Base-by-base conservation (phyloP, 1,140 invertebrate genomes). In the Diuraphis noxia region DNA sequence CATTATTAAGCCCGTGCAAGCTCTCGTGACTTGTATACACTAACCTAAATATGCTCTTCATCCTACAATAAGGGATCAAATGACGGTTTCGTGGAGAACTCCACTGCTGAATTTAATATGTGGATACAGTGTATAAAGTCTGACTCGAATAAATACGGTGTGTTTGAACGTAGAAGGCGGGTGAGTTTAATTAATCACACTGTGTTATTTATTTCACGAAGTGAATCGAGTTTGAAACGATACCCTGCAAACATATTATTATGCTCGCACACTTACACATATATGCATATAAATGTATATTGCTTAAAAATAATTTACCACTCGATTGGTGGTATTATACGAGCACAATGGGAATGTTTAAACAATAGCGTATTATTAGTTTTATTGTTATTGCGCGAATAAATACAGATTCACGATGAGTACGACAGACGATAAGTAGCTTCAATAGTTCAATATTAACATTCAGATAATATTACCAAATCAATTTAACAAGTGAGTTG, bases 41-140 rank as follows among this genome's bases (percentile, higher is more conserved):
- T 25, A 21, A 82, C 38, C 23, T 40, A 82, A 38, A 38, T 79
- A 17, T 41, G 43, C 38, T 84, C 38, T 84, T 41, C 81, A 84
- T 84, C 40, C 13, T 13, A 41, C 40, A 6, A n/a, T n/a, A n/a
- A 41, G 30, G 38, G 81, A 41, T 84, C 40, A 84, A 84, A 84
- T 84, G 81, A 84, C 81, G 81, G 81, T 84, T 84, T 84, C 40
- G 40, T 25, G 77, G 36, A 40, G 25, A 84, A 43, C 81, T 84
- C 19, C 23, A 40, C 79, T 82, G 41, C 79, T 13, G 36, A 41
- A 84, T 25, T 30, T 84, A 43, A 84, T 41, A 84, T 30, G 40
- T 41, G 81, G 38, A 41, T 84, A 43, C 81, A 40, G 40, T 41
- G 25, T 41, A 40, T 9, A 41, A 84, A 25, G 40, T 43, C 25